Evolutionary conservation across 1,140 invertebrate species (phyloP).

Genomic region (Scaptomyza graminum): DNA sequence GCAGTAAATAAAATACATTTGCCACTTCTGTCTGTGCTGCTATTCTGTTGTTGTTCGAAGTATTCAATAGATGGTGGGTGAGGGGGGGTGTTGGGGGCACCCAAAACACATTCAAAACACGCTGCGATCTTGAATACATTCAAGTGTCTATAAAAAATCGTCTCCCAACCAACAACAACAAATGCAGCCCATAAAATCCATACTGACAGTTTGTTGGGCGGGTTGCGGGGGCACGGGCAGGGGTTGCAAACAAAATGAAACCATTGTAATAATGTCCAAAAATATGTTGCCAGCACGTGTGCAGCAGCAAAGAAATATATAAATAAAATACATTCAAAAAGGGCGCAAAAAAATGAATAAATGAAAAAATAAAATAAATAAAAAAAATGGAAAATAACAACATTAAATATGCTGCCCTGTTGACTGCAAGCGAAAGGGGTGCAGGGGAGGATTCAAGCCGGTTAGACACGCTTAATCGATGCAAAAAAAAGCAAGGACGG

Average conservation of each 20-base stretch:
- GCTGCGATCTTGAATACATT: conserved; percentile 73
- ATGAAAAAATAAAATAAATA: neutral
- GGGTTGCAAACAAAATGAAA: conserved; percentile 45
- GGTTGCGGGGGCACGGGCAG: conserved; percentile 18
- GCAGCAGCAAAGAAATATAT: conserved; percentile 47
- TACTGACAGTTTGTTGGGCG: conserved; percentile 43
- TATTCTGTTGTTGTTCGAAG: conserved; percentile 1
- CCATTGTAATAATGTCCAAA: conserved; percentile 81
- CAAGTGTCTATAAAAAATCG: conserved; percentile 73
- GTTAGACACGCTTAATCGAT: conserved; percentile 74
- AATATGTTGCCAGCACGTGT: conserved; percentile 80
- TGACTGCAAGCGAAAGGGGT: conserved; percentile 63
- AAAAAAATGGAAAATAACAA: neutral
- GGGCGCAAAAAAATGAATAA: conserved; percentile 36
- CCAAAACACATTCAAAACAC: conserved; percentile 69
- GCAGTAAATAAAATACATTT: conserved; percentile 73
- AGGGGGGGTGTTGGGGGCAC: conserved; percentile 14
- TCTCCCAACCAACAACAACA: neutral
- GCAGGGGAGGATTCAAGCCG: conserved; percentile 11
- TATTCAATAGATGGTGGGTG: conserved; percentile 5
- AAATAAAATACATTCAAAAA: conserved; percentile 33
- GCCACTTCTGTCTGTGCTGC: conserved; percentile 44
- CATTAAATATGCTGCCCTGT: conserved; percentile 50
- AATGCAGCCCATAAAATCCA: conserved; percentile 60
- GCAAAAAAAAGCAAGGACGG: no score